Conservation (phyloP, 2,888 invertebrate genomes). For the Drosophila rellima region DNA sequence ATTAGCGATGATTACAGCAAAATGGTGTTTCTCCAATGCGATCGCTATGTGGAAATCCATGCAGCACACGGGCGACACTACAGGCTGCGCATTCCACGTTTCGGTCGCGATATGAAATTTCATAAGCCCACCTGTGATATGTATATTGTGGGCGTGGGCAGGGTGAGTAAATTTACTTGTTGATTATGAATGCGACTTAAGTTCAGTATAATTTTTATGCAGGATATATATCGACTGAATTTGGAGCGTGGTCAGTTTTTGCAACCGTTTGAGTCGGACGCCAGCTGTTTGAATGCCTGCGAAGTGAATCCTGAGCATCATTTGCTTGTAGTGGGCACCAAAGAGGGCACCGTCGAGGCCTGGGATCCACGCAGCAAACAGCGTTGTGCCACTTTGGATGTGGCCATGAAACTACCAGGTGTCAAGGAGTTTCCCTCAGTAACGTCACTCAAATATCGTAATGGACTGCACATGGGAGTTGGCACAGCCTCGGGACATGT, state of each 20-base stretch:
- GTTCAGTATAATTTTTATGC: conserved; percentile 44
- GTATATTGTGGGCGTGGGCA: conserved; percentile 94
- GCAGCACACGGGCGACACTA: conserved; percentile 96
- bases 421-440: conserved; percentile 87
- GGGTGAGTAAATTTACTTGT: conserved; percentile 87
- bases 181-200: background rate
- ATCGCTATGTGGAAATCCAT: conserved; percentile 98
- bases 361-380: conserved; percentile 96
- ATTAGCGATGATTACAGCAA: conserved; percentile 98
- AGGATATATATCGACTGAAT: conserved; percentile 98
- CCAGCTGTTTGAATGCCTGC: conserved; percentile 92
- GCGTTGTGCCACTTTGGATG: conserved; percentile 93
- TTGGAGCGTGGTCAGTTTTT: conserved; percentile 98
- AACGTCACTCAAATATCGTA: conserved; percentile 92
- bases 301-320: conserved; percentile 95
- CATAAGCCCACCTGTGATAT: conserved; percentile 96
- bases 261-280: conserved; percentile 92
- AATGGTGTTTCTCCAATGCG: conserved; percentile 92
- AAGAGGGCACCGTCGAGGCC: conserved; percentile 96
- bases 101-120: conserved; percentile 97
- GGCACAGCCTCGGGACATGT: conserved; percentile 98
- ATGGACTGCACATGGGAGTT: conserved; percentile 92
- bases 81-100: conserved; percentile 95
- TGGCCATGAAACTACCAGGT: conserved; percentile 89
- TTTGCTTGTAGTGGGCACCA: conserved; percentile 93